Conservation (phyloP, 1,140 invertebrate genomes). For the Trypoxylus dichotomus region DNA sequence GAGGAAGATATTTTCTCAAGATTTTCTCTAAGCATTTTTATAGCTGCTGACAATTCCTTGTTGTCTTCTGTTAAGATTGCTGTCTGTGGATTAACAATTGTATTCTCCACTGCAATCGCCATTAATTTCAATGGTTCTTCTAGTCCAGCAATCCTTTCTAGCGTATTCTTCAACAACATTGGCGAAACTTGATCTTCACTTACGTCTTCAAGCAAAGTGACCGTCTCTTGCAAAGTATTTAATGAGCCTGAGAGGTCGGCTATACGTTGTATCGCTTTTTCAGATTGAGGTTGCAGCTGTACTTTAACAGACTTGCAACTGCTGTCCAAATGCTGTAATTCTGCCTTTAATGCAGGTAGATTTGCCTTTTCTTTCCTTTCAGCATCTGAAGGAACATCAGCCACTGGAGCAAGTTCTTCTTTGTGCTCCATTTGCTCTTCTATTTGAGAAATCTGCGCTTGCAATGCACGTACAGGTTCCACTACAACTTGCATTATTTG, state of each 20-base stretch:
- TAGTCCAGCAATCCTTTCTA: neutral
- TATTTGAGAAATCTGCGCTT: conserved; percentile 14
- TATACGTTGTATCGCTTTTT: neutral
- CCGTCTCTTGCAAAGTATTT: neutral
- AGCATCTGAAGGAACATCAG: neutral
- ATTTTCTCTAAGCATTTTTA: neutral
- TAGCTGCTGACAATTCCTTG: neutral
- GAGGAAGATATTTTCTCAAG: neutral
- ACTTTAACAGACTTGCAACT: neutral
- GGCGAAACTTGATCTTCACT: neutral
- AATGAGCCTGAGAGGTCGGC: neutral
- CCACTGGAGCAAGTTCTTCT: neutral
- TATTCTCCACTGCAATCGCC: neutral
- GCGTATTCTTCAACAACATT: neutral
- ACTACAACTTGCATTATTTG: neutral
- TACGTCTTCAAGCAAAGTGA: neutral
- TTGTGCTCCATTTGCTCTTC: neutral
- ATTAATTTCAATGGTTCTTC: conserved; percentile 1
- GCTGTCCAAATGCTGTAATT: neutral
- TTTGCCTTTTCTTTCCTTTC: neutral
- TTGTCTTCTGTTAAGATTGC: neutral
- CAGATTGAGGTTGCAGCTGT: conserved; percentile 3
- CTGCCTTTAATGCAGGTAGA: neutral
- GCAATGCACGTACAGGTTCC: neutral
- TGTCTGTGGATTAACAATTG: neutral